Conservation (phyloP, 2,888 invertebrate species). For the Leptopilina myrica region DNA sequence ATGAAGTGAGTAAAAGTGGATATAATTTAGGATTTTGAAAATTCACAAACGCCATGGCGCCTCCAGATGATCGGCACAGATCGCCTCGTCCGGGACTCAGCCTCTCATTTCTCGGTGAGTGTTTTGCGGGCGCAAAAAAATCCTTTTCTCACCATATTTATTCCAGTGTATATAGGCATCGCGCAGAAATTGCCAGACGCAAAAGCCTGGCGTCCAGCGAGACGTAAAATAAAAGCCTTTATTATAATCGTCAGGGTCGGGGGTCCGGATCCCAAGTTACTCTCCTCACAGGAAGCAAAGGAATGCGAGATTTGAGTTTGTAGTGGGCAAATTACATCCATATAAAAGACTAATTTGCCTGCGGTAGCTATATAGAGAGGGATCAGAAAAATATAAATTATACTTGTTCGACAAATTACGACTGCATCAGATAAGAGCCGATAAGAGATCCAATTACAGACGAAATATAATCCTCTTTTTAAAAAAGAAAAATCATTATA, state of each 20-base stretch:
- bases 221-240: conserved; percentile 30
- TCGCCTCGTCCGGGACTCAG: conserved; percentile 75
- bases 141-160: neutral
- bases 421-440: too few species aligned
- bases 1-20: neutral
- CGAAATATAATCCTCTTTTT: too few species aligned
- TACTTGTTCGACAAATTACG: too few species aligned
- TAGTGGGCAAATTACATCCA: neutral
- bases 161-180: neutral
- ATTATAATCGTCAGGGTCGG: conserved; percentile 24
- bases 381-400: neutral
- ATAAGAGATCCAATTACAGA: too few species aligned
- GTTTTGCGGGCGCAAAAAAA: conserved; percentile 13
- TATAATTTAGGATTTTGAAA: conserved; percentile 4
- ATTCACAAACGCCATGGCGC: conserved; percentile 65
- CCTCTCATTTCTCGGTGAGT: conserved; percentile 78
- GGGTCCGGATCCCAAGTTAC: neutral
- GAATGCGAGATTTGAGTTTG: neutral
- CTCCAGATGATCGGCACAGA: conserved; percentile 70
- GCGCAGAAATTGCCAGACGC: conserved; percentile 1
- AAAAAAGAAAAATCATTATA: too few species aligned
- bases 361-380: neutral
- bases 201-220: neutral
- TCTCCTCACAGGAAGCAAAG: neutral
- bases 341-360: conserved; percentile 6